Evolutionary conservation across 2,113 vertebrate genomes (phyloP), one percentile per base, ranked within the genome.

Genomic region (Orthonyx spaldingii): DNA sequence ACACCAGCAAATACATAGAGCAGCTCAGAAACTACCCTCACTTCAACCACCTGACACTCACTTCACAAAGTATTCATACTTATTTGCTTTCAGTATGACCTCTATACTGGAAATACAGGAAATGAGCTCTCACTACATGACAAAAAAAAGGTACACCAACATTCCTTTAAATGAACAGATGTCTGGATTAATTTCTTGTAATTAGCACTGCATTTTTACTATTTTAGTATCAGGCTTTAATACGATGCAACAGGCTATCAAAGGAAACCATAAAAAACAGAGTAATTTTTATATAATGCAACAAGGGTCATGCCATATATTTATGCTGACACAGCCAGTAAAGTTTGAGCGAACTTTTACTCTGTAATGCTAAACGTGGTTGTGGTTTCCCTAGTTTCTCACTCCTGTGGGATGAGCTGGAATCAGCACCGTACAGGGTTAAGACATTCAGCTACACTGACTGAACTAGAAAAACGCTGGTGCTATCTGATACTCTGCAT

Each of bases 401-500:
- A 28, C 7, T 50, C 19, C n/a, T 7, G 7, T 16, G 30, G 28
- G 39, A 90, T 15, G 33, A 76, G 50, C 46, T 93, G 53, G 16
- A 70, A 57, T 21, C 76, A 30, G 85, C 39, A 68, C 60, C 33
- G 32, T 0, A 87, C 4, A 94, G 93, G 90, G 94, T 95, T 96
- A 96, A 97, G 72, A 39, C 24, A 50, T 10, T 15, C 55, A 75
- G 71, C 60, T 64, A 66, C 66, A 11, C 27, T 8, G 78, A 76
- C 89, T 52, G 42, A 88, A 91, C 66, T 28, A 69, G 74, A 79
- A 76, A 93, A 91, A 65, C 1, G 1, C 16, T 0, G 42, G 27
- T 78, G 92, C 68, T 60, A 96, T 56, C 79, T 33, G 94, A 96
- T 83, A 90, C 63, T 41, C 84, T 13, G 78, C 87, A 68, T 37